phyloP scores from a whole-genome alignment of 2,113 vertebrate species.

The Brachyhypopomus gauderio region DNA sequence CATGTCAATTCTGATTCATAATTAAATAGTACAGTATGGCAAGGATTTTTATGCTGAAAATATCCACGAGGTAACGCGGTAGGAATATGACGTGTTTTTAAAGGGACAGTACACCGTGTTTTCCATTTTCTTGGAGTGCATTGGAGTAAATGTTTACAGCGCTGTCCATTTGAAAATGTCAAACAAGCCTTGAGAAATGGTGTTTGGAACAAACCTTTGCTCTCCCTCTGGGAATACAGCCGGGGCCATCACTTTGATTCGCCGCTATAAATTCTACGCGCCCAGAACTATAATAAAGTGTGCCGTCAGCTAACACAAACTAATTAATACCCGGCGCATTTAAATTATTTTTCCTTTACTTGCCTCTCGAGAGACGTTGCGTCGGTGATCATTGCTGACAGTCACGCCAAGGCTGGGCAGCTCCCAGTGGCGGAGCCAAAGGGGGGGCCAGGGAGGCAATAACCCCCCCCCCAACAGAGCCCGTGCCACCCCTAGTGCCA shows the following conservation, averaged over 20 bases:
- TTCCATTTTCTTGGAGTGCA: no score
- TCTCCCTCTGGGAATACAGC: constrained; percentile 18
- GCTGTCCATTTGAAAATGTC: not conserved
- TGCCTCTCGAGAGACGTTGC: not conserved
- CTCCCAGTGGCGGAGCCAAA: no score
- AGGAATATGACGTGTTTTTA: no score
- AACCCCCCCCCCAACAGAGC: no score
- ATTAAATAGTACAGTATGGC: no score
- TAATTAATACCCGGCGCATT: constrained; percentile 19
- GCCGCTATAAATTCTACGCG: constrained; percentile 32
- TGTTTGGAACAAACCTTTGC: not conserved
- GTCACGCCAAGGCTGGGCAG: not conserved
- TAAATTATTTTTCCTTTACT: not conserved
- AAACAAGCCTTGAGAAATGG: not conserved
- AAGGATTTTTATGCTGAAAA: no score
- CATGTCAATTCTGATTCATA: no score
- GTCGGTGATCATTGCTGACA: not conserved
- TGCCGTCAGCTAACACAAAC: constrained; percentile 37
- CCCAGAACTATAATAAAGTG: constrained; percentile 42
- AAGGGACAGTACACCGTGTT: no score
- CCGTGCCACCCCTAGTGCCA: no score
- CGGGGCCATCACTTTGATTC: constrained; percentile 49
- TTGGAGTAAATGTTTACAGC: no score
- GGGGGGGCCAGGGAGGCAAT: no score
- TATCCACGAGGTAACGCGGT: no score